These are phyloP conservation scores for Bombus sibiricus DNA, from an alignment of 1,140 invertebrate species.

Conservation along the genomic window DNA sequence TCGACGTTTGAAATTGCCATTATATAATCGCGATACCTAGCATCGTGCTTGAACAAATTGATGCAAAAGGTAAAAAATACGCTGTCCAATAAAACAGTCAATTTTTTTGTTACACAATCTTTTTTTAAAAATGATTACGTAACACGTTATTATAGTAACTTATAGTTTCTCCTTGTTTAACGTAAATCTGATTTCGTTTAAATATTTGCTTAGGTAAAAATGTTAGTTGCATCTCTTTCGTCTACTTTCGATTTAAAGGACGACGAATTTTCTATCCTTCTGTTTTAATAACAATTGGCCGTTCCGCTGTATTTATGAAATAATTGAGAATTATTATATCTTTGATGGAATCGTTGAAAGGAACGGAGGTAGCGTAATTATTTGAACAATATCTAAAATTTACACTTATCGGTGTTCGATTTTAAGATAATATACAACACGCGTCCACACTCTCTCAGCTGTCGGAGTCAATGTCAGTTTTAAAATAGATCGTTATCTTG, in stretches of 20 bases:
- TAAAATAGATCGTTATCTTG: constrained; percentile 26
- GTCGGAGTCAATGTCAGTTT: background rate
- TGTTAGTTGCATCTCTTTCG: background rate
- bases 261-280: too few relatives aligned
- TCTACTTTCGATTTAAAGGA: too few relatives aligned
- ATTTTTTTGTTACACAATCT: background rate
- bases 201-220: background rate
- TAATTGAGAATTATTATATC: background rate
- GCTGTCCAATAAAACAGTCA: background rate
- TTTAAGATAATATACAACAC: background rate
- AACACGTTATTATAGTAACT: background rate
- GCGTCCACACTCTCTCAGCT: background rate
- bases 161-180: background rate
- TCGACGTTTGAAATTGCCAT: constrained; percentile 11
- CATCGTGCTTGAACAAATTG: constrained; percentile 38
- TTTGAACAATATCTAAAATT: background rate
- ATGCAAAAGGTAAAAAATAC: constrained; percentile 24
- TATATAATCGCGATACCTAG: constrained; percentile 37
- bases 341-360: background rate
- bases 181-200: too few relatives aligned
- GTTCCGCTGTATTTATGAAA: background rate
- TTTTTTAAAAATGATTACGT: background rate
- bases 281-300: background rate
- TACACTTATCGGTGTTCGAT: background rate
- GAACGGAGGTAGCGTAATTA: background rate